A percentile compares a stretch with the other conserved stretches of the same genome.
These are phyloP conservation scores for Tinea semifulvella DNA, from an alignment of 2,888 invertebrate genomes.

Conservation along the genomic window DNA sequence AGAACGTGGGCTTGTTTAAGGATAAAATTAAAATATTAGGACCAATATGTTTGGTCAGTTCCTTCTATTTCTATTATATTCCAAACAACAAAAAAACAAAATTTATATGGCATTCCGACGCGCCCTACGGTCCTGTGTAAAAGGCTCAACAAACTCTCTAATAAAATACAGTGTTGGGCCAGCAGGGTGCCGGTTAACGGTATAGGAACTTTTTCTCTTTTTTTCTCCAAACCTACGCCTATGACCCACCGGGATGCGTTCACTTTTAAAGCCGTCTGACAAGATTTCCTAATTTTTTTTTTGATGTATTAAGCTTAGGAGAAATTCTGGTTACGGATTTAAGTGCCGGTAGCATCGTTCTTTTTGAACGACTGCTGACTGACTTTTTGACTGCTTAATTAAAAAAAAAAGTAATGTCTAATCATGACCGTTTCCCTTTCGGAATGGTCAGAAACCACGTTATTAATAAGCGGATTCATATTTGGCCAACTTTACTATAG, in stretches of 20 bases:
- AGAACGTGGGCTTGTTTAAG: too few relatives aligned
- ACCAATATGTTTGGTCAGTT: constrained; percentile 1
- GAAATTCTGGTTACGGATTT: constrained; percentile 14
- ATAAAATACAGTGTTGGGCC: constrained; percentile 8
- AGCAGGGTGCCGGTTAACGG: constrained; percentile 25
- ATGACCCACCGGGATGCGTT: constrained; percentile 43
- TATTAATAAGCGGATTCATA: too few relatives aligned
- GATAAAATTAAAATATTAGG: too few relatives aligned
- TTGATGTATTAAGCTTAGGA: constrained; percentile 2
- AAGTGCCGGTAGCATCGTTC: too few relatives aligned
- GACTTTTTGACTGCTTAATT: too few relatives aligned
- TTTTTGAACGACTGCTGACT: too few relatives aligned
- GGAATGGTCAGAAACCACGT: too few relatives aligned
- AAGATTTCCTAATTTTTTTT: constrained; percentile 23
- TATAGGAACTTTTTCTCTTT: constrained; percentile 43
- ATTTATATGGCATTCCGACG: constrained; percentile 7
- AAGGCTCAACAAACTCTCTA: constrained; percentile 12
- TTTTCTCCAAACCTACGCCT: constrained; percentile 36
- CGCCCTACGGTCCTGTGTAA: not conserved
- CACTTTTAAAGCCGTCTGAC: constrained; percentile 50
- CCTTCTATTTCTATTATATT: not conserved
- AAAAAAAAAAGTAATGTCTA: too few relatives aligned
- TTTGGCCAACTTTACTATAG: too few relatives aligned
- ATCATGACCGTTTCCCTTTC: too few relatives aligned
- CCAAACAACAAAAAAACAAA: constrained; percentile 2